Conservation (phyloP, 2,797 vertebrate genomes). For the Characodon lateralis region DNA sequence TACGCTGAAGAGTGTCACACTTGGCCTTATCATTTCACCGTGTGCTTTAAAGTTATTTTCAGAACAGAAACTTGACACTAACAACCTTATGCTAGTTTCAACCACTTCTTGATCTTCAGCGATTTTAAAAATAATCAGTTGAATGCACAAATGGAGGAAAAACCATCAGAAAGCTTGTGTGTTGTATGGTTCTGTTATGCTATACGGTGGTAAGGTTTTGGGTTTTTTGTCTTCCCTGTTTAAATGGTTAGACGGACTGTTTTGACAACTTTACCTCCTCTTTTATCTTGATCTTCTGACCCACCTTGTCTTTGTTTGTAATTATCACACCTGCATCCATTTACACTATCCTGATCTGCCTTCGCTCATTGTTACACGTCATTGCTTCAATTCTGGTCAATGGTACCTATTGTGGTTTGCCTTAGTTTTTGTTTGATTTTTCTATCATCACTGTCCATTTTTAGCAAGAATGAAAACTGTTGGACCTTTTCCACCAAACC, state of each 20-base stretch:
- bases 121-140: not conserved
- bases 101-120: not conserved
- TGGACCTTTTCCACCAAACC: not conserved
- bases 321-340: not conserved
- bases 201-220: not conserved
- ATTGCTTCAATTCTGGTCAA: not conserved
- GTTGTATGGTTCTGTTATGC: not conserved
- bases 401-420: not conserved
- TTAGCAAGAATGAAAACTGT: too few species aligned
- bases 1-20: constrained; percentile 30
- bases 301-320: not conserved
- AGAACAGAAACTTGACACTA: constrained; percentile 3
- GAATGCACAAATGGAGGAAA: not conserved
- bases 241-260: not conserved
- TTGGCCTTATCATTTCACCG: constrained; percentile 41
- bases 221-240: not conserved
- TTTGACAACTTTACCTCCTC: not conserved
- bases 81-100: not conserved
- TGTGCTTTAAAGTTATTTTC: constrained; percentile 38
- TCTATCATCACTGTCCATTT: not conserved
- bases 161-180: not conserved
- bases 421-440: not conserved
- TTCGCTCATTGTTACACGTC: not conserved
- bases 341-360: not conserved
- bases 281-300: not conserved